Evolutionary conservation across 2,113 vertebrate genomes (phyloP).

Genomic region (Pongo abelii): DNA sequence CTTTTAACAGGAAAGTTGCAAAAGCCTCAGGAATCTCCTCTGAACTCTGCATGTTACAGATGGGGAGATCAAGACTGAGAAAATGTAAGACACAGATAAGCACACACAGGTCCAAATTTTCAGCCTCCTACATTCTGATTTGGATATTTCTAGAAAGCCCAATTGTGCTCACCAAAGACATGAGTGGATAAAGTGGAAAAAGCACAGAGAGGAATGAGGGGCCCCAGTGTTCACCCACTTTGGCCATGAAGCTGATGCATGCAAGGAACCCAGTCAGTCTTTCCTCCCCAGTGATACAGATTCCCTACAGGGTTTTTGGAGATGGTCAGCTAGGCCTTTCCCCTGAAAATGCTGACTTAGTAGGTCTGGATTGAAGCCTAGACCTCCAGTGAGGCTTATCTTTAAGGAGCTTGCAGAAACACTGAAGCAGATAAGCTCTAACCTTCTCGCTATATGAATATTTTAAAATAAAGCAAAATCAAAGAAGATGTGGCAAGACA

Average conservation of each 20-base stretch:
- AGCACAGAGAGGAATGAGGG: not conserved
- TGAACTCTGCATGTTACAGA: not conserved
- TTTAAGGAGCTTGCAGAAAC: constrained; percentile 19
- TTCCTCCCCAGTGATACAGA: not conserved
- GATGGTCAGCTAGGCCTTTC: not conserved
- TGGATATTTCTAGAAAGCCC: not conserved
- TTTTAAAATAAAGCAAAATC: constrained; percentile 34
- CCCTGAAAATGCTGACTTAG: not conserved
- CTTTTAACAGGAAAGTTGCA: not conserved
- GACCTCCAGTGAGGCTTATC: not conserved
- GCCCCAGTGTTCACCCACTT: not conserved
- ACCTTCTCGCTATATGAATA: not conserved
- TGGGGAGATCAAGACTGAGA: not conserved
- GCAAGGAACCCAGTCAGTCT: not conserved
- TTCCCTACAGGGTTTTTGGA: not conserved
- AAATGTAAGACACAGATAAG: not conserved
- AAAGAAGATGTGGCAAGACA: not conserved
- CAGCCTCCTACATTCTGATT: not conserved
- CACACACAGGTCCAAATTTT: not conserved
- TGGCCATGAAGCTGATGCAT: not conserved
- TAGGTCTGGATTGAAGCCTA: not conserved
- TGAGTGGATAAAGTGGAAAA: not conserved
- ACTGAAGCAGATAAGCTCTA: not conserved
- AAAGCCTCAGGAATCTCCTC: not conserved
- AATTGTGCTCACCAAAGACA: not conserved